These are phyloP conservation scores for Echiichthys vipera DNA, from an alignment of 2,797 vertebrate genomes.

Conservation along the genomic window DNA sequence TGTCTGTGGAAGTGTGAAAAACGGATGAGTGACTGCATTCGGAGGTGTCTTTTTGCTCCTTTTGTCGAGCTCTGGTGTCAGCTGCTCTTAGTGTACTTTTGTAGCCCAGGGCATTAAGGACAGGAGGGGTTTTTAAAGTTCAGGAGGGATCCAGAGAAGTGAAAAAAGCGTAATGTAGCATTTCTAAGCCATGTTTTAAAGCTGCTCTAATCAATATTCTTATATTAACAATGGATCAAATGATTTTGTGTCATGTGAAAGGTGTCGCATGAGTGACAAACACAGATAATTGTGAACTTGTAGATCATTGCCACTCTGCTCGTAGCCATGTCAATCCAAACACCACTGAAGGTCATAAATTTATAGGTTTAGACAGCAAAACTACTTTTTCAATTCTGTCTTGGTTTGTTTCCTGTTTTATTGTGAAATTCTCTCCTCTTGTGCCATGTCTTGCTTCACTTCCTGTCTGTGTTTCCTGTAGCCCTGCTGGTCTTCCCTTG, in stretches of 20 bases:
- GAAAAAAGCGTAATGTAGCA: neutral
- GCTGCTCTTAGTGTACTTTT: neutral
- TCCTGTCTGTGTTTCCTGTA: too few relatives aligned
- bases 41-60: constrained; percentile 12
- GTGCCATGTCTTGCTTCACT: too few relatives aligned
- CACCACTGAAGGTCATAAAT: too few relatives aligned
- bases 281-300: too few relatives aligned
- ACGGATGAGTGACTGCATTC: constrained; percentile 20
- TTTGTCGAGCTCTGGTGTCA: constrained; percentile 27
- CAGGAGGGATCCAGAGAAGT: neutral
- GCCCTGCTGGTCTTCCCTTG: too few relatives aligned
- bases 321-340: too few relatives aligned
- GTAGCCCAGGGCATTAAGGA: constrained; percentile 8
- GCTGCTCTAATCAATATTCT: neutral
- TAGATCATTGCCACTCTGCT: too few relatives aligned
- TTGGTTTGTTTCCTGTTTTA: too few relatives aligned
- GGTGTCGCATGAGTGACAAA: neutral
- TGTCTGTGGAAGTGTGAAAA: constrained; percentile 5
- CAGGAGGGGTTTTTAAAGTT: neutral
- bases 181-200: neutral
- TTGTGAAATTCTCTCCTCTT: too few relatives aligned
- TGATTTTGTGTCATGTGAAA: constrained; percentile 5
- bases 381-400: too few relatives aligned
- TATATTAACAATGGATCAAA: neutral
- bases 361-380: too few relatives aligned